These are phyloP conservation scores for Columba janthina DNA, from an alignment of 2,113 vertebrate species.

Conservation along the genomic window DNA sequence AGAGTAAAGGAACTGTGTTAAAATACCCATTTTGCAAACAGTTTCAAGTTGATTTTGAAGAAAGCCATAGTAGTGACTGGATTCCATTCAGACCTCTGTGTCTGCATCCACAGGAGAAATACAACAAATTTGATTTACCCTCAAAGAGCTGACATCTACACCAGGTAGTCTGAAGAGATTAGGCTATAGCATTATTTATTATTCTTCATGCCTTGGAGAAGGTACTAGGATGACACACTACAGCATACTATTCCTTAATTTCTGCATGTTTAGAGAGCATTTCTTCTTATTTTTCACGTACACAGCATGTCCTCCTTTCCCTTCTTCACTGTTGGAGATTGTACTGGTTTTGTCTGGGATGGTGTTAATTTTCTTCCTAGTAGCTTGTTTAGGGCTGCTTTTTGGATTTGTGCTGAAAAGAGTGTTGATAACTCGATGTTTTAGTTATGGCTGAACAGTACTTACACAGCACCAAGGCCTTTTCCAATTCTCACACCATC, in stretches of 20 bases:
- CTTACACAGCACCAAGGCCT: not conserved
- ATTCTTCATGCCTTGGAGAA: not conserved
- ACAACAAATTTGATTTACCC: not conserved
- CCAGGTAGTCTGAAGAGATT: not conserved
- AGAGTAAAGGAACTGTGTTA: not conserved
- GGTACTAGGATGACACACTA: not conserved
- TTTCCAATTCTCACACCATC: not conserved
- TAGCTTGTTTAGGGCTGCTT: fast-evolving
- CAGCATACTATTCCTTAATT: not conserved
- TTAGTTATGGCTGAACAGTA: fast-evolving
- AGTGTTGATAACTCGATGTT: not conserved
- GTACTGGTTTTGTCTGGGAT: not conserved
- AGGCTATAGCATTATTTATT: not conserved
- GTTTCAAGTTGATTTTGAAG: not conserved
- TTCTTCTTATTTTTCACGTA: not conserved
- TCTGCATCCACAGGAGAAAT: not conserved
- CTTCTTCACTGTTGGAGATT: not conserved
- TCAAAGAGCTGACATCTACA: not conserved
- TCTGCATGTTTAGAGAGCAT: not conserved
- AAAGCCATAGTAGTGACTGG: fast-evolving
- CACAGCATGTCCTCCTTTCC: not conserved
- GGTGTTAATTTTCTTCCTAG: not conserved
- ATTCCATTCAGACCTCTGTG: not conserved
- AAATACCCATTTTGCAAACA: not conserved
- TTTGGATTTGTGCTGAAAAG: not conserved